Percentiles rank a stretch among this genome's conserved stretches.
Conservation (phyloP, 2,113 vertebrate genomes). For the Silurus glanis region DNA sequence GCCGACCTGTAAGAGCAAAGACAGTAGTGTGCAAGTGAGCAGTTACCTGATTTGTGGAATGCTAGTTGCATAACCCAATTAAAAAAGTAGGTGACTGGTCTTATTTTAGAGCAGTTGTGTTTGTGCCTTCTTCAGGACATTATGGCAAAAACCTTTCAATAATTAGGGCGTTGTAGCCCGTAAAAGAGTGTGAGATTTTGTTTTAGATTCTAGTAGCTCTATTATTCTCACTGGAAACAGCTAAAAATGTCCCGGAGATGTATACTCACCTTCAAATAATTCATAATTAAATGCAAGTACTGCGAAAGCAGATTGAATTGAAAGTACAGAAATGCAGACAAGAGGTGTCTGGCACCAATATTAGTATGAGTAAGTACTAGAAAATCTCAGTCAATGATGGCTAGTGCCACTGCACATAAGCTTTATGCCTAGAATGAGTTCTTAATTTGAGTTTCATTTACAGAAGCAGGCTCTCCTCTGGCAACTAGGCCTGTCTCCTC, state of each 20-base stretch:
- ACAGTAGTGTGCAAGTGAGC: too few species aligned
- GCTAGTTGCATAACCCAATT: too few species aligned
- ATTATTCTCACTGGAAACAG: neutral
- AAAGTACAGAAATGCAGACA: neutral
- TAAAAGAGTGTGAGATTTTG: neutral
- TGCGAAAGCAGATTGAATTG: neutral
- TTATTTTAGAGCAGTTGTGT: neutral
- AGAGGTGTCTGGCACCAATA: neutral
- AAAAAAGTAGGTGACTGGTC: too few species aligned
- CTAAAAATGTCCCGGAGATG: neutral
- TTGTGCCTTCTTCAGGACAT: neutral
- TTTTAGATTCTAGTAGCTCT: too few species aligned
- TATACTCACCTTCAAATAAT: neutral
- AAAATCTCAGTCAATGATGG: neutral
- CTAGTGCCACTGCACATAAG: conserved; percentile 2
- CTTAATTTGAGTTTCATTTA: conserved; percentile 30
- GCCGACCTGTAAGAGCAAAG: too few species aligned
- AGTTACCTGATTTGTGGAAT: too few species aligned
- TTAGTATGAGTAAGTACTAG: neutral
- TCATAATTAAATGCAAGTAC: neutral
- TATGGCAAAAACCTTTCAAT: neutral
- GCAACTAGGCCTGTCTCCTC: neutral
- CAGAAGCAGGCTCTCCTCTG: conserved; percentile 10
- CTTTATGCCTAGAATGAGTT: neutral
- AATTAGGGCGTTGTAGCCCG: neutral